A percentile compares a stretch with the other conserved stretches of the same genome.
These are phyloP conservation scores for Sylvia atricapilla DNA, from an alignment of 2,113 vertebrate genomes.

Conservation along the genomic window DNA sequence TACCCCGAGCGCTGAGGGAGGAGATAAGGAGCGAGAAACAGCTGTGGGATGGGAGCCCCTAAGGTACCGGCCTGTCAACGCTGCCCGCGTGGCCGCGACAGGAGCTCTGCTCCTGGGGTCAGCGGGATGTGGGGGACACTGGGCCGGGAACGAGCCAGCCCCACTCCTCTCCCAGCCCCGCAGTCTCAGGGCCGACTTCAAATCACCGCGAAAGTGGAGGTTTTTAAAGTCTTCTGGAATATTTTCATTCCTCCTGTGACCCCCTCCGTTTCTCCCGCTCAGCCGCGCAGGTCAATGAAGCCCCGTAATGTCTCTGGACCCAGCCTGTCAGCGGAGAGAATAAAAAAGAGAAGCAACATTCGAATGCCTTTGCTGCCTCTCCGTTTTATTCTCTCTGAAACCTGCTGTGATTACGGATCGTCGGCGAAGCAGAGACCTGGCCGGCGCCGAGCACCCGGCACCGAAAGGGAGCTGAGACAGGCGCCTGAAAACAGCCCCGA, in stretches of 20 bases:
- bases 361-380: neutral
- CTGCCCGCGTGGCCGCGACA: neutral
- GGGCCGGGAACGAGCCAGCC: neutral
- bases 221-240: neutral
- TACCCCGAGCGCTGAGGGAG: slow-evolving; percentile 11
- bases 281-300: neutral
- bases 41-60: slow-evolving; percentile 35
- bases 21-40: slow-evolving; percentile 53
- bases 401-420: neutral
- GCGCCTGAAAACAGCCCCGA: neutral
- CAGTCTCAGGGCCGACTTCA: neutral
- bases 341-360: neutral
- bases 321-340: neutral
- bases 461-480: neutral
- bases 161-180: neutral
- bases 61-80: slow-evolving; percentile 33
- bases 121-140: neutral
- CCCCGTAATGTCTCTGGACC: neutral
- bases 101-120: neutral
- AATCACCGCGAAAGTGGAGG: neutral
- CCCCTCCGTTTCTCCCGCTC: neutral
- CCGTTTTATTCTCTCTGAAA: neutral
- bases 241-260: neutral
- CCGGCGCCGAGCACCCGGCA: neutral
- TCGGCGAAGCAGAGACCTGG: neutral